Conservation (phyloP, 2,888 invertebrate species). For the Blomia tropicalis region DNA sequence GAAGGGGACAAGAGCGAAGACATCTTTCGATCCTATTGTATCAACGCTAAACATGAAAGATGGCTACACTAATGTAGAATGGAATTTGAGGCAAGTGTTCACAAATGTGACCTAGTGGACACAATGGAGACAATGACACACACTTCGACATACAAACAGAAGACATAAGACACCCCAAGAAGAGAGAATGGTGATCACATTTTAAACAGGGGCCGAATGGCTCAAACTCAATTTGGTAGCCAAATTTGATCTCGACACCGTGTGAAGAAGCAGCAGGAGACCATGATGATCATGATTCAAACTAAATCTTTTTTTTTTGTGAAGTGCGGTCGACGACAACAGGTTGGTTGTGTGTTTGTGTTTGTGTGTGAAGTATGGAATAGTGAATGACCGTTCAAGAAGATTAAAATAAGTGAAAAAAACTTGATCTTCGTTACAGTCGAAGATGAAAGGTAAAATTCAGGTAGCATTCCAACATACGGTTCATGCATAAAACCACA, state of each 20-base stretch:
- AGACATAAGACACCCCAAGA: background rate
- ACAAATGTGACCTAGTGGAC: conserved; percentile 2
- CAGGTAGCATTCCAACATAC: too few species aligned
- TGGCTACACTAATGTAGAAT: background rate
- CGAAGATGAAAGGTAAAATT: background rate
- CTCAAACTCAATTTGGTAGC: conserved; percentile 10
- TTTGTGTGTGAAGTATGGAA: too few species aligned
- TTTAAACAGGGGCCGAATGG: background rate
- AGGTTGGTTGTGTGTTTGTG: conserved; percentile 6
- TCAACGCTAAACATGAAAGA: too few species aligned
- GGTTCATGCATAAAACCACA: too few species aligned
- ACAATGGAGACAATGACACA: conserved; percentile 10
- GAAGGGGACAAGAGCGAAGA: too few species aligned
- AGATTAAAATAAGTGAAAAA: background rate
- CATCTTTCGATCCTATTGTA: too few species aligned
- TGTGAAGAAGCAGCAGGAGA: conserved; percentile 14
- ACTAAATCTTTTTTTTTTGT: too few species aligned
- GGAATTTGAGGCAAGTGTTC: conserved; percentile 14
- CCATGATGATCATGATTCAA: too few species aligned
- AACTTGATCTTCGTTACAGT: background rate
- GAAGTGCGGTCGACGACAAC: too few species aligned
- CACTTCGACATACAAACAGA: too few species aligned
- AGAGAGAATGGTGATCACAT: conserved; percentile 6
- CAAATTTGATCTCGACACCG: background rate
- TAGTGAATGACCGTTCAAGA: too few species aligned